phyloP scores from a whole-genome alignment of 35 echinoderm and acorn worm genomes.

The Anneissia japonica region DNA sequence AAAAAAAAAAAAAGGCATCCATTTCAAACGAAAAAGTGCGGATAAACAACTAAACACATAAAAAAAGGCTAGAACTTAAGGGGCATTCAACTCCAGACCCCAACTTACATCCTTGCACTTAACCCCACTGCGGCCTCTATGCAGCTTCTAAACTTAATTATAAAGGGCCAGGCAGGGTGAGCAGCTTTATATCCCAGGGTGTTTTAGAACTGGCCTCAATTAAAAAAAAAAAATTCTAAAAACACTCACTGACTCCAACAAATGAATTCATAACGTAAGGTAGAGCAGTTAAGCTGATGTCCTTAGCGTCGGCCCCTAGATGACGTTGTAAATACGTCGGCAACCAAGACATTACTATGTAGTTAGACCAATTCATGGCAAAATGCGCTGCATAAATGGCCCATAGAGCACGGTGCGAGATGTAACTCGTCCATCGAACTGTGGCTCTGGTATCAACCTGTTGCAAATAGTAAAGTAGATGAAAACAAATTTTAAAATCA shows the following conservation, averaged over 20 bases:
- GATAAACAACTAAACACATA: too few species aligned
- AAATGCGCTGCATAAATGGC: constrained; percentile 92
- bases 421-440: constrained; percentile 75
- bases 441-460: constrained; percentile 91
- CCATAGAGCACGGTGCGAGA: constrained; percentile 79
- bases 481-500: neutral
- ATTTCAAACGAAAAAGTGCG: too few species aligned
- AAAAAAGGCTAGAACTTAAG: too few species aligned
- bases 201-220: too few species aligned
- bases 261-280: constrained; percentile 94
- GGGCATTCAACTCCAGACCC: too few species aligned
- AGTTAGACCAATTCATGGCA: constrained; percentile 98
- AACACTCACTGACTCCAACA: constrained; percentile 75
- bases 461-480: neutral
- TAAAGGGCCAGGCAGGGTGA: too few species aligned
- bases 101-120: too few species aligned
- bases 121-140: too few species aligned
- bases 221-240: neutral
- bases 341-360: constrained; percentile 90
- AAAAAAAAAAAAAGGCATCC: too few species aligned
- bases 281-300: constrained; percentile 89
- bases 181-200: too few species aligned
- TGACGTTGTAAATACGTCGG: constrained; percentile 83
- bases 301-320: constrained; percentile 67
- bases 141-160: too few species aligned